phyloP scores from a whole-genome alignment of 2,113 vertebrate genomes.

The Tinamus guttatus region DNA sequence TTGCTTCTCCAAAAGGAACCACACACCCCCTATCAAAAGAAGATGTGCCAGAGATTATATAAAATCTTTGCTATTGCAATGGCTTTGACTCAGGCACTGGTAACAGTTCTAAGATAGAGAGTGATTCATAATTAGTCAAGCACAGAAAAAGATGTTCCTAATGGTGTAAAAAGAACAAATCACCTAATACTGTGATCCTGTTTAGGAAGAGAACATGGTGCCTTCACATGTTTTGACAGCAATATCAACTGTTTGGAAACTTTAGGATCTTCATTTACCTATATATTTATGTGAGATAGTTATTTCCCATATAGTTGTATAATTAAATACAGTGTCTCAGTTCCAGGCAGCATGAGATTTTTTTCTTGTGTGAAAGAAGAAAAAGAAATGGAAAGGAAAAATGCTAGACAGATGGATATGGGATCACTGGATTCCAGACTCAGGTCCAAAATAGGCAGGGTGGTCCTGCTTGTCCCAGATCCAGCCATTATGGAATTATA shows the following conservation, averaged over 20 bases:
- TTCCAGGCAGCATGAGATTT: not conserved
- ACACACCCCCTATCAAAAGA: not conserved
- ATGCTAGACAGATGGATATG: not conserved
- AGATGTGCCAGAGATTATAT: fast-evolving
- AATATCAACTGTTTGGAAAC: not conserved
- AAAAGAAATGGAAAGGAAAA: not conserved
- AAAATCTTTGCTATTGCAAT: slow-evolving; percentile 31
- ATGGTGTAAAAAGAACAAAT: not conserved
- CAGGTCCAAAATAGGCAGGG: not conserved
- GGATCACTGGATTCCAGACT: not conserved
- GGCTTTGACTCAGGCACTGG: slow-evolving; percentile 13
- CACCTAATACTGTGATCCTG: not conserved
- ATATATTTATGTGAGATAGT: not conserved
- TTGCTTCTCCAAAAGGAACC: slow-evolving; percentile 4
- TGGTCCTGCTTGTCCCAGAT: not conserved
- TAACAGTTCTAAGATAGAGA: slow-evolving; percentile 12
- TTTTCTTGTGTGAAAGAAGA: not conserved
- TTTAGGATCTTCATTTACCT: not conserved
- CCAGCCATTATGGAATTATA: not conserved
- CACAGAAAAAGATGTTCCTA: not conserved
- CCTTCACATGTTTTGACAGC: not conserved
- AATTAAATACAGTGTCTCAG: not conserved
- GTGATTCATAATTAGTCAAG: not conserved
- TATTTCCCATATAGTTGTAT: not conserved
- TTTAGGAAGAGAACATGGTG: not conserved